A percentile compares a stretch with the other conserved stretches of the same genome.
Conservation (phyloP, 1,140 invertebrate genomes). For the Hermatobates lingyangjiaoensis region DNA sequence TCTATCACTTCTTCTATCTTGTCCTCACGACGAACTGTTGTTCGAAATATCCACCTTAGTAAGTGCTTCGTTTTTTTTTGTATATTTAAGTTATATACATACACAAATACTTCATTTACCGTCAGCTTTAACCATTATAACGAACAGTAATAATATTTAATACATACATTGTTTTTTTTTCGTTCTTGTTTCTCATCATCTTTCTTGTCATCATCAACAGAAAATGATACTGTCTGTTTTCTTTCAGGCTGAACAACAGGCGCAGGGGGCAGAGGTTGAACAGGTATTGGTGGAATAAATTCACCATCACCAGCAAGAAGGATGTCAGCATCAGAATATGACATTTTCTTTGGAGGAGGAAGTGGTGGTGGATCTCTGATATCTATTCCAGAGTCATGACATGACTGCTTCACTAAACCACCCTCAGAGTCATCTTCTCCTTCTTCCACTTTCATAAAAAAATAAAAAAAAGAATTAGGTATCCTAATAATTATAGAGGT, state of each 20-base stretch:
- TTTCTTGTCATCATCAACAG: conserved; percentile 25
- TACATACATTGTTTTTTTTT: conserved; percentile 28
- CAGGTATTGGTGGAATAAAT: conserved; percentile 60
- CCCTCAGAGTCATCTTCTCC: conserved; percentile 13
- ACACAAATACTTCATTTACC: too few species aligned
- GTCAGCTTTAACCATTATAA: too few species aligned
- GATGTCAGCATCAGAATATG: conserved; percentile 67
- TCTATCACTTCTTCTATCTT: too few species aligned
- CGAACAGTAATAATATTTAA: background rate
- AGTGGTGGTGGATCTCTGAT: conserved; percentile 45
- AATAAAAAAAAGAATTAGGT: background rate
- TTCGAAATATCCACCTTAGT: too few species aligned
- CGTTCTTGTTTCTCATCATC: conserved; percentile 31
- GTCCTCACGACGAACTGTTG: too few species aligned
- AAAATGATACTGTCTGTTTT: conserved; percentile 52
- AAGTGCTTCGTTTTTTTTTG: too few species aligned
- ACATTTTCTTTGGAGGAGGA: conserved; percentile 24
- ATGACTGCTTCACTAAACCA: conserved; percentile 48
- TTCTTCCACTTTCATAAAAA: too few species aligned
- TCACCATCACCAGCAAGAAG: conserved; percentile 46
- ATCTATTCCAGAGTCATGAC: conserved; percentile 76
- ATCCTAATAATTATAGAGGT: background rate
- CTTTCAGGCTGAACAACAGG: conserved; percentile 35
- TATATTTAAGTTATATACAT: too few species aligned
- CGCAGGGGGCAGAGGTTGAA: conserved; percentile 28